Percentiles rank a stretch among this genome's conserved stretches.
These are phyloP conservation scores for Odontocolon sp. DNA, from an alignment of 2,888 invertebrate genomes.

Conservation along the genomic window DNA sequence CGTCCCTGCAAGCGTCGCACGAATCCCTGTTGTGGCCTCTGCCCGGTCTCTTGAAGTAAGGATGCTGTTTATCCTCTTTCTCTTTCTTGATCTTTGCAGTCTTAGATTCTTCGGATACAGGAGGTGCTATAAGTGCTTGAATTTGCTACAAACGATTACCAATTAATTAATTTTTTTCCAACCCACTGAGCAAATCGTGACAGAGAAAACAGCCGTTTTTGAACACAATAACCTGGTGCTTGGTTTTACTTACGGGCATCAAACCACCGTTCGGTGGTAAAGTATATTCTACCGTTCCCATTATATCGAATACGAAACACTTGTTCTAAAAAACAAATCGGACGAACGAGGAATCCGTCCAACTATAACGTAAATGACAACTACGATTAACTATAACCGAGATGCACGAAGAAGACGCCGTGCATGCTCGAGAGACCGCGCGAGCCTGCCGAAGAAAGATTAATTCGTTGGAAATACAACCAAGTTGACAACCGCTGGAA, in stretches of 20 bases:
- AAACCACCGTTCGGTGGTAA: constrained; percentile 90
- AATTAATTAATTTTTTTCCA: constrained; percentile 67
- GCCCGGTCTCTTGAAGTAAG: constrained; percentile 93
- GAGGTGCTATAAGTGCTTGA: constrained; percentile 93
- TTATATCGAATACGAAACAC: constrained; percentile 69
- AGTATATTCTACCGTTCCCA: constrained; percentile 88
- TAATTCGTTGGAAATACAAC: constrained; percentile 4
- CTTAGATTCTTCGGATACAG: constrained; percentile 88
- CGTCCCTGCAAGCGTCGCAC: constrained; percentile 97
- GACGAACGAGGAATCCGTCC: neutral
- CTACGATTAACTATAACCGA: constrained; percentile 1
- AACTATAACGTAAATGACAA: neutral
- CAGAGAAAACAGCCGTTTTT: too few relatives aligned
- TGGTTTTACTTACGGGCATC: constrained; percentile 89
- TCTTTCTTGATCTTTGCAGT: constrained; percentile 83
- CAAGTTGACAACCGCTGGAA: constrained; percentile 36
- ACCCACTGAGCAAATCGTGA: too few relatives aligned
- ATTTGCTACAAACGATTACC: constrained; percentile 87
- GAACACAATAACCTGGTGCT: constrained; percentile 16
- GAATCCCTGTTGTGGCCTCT: constrained; percentile 95
- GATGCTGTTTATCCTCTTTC: constrained; percentile 85
- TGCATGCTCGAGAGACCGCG: constrained; percentile 6
- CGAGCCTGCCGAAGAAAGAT: neutral
- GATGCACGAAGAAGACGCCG: constrained; percentile 1
- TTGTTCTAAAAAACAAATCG: neutral